A percentile compares a stretch with the other conserved stretches of the same genome.
phyloP scores from a whole-genome alignment of 2,888 invertebrate genomes.

The Nebria salina region DNA sequence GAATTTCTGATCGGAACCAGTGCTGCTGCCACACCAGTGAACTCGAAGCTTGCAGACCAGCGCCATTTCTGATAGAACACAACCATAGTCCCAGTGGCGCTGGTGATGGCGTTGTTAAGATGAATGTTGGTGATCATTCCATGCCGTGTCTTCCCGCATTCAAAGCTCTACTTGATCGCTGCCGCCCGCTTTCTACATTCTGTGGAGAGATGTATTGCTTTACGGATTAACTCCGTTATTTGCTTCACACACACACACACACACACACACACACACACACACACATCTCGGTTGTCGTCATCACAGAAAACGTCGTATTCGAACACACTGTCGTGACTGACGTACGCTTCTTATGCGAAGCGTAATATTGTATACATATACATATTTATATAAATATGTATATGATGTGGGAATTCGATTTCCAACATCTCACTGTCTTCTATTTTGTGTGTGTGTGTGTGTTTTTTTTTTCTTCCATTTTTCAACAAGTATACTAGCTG shows the following conservation, averaged over 20 bases:
- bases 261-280: background rate
- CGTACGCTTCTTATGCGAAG: background rate
- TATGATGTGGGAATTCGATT: background rate
- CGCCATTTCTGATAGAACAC: conserved; percentile 24
- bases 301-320: conserved; percentile 4
- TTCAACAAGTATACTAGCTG: background rate
- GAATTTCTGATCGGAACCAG: conserved; percentile 27
- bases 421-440: conserved; percentile 5
- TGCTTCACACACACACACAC: conserved; percentile 15
- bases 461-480: background rate
- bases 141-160: conserved; percentile 24
- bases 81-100: conserved; percentile 46
- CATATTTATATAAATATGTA: background rate
- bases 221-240: conserved; percentile 27
- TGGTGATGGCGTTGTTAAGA: conserved; percentile 55
- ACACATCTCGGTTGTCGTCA: background rate
- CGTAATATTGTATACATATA: background rate
- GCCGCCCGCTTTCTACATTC: conserved; percentile 12
- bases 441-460: background rate
- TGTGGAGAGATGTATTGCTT: conserved; percentile 28
- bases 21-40: too few relatives aligned
- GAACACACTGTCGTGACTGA: background rate
- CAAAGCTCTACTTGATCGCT: conserved; percentile 15
- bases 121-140: conserved; percentile 58
- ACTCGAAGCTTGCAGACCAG: background rate